Conservation (phyloP, 23 tunicate genomes). For the Clavelina lepadiformis region DNA sequence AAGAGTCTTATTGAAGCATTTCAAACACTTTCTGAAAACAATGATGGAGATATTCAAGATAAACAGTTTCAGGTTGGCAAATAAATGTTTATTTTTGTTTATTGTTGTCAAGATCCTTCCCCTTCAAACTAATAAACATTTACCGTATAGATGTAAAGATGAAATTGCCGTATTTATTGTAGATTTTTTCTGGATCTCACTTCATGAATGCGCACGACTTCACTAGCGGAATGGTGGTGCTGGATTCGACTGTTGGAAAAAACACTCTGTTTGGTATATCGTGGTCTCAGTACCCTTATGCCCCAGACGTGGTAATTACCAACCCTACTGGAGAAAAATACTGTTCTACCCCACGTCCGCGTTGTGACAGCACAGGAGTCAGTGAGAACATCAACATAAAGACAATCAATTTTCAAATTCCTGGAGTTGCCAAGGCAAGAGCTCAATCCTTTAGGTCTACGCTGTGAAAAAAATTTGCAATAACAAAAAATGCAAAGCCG, state of each 20-base stretch:
- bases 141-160: neutral
- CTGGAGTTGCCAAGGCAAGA: conserved; percentile 47
- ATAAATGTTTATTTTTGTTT: neutral
- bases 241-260: conserved; percentile 51
- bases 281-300: conserved; percentile 16
- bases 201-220: neutral
- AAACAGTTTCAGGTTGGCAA: conserved; percentile 24
- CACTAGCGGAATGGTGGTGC: conserved; percentile 14
- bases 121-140: too few relatives aligned
- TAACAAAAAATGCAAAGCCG: too few relatives aligned
- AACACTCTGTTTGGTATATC: conserved; percentile 42
- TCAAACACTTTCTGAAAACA: conserved; percentile 15
- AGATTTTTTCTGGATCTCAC: conserved; percentile 26
- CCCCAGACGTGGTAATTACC: conserved; percentile 10
- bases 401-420: conserved; percentile 34
- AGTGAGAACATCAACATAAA: conserved; percentile 1
- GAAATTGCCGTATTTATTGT: too few relatives aligned
- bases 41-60: conserved; percentile 26
- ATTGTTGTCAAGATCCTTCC: neutral
- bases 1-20: conserved; percentile 13
- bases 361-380: neutral
- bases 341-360: neutral
- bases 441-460: too few relatives aligned
- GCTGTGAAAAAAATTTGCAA: too few relatives aligned
- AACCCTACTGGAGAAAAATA: conserved; percentile 20